Conservation (phyloP, 2,113 vertebrate genomes). For the Morone chrysops region DNA sequence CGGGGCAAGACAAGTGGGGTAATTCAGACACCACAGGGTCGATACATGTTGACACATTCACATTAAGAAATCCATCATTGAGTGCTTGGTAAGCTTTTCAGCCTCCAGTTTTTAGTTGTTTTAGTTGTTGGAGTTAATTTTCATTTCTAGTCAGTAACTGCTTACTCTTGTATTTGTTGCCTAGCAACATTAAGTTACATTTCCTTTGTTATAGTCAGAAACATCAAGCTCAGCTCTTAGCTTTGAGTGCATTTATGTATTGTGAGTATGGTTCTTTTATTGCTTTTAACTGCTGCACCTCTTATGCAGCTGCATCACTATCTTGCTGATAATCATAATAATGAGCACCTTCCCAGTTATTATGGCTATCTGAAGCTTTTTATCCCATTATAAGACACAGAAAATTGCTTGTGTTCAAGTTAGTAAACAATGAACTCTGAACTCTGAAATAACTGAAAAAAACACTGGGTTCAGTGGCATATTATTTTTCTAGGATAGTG, state of each 20-base stretch:
- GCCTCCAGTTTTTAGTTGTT: neutral
- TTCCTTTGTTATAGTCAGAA: slow-evolving; percentile 11
- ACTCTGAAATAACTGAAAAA: neutral
- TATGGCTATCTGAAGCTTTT: neutral
- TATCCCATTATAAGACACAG: neutral
- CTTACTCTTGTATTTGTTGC: slow-evolving; percentile 51
- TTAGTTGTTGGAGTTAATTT: slow-evolving; percentile 17
- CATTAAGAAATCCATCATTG: neutral
- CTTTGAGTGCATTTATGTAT: slow-evolving; percentile 33
- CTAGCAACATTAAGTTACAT: slow-evolving; percentile 40
- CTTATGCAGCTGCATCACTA: neutral
- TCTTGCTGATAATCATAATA: slow-evolving; percentile 22
- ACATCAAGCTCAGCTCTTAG: slow-evolving; percentile 21
- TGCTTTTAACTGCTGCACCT: slow-evolving; percentile 32
- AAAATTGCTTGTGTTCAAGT: neutral
- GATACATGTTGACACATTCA: slow-evolving; percentile 5
- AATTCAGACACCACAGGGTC: slow-evolving; percentile 31
- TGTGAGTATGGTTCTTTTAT: slow-evolving; percentile 22
- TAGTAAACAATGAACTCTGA: neutral
- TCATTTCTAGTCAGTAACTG: slow-evolving; percentile 15
- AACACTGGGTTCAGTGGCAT: neutral
- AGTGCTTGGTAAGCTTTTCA: neutral
- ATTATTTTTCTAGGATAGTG: neutral
- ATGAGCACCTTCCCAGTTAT: slow-evolving; percentile 3
- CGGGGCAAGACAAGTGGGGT: neutral